Evolutionary conservation across 1,140 invertebrate species (phyloP), one percentile per base, ranked within the genome.

Genomic region (Solenopsis fugax): DNA sequence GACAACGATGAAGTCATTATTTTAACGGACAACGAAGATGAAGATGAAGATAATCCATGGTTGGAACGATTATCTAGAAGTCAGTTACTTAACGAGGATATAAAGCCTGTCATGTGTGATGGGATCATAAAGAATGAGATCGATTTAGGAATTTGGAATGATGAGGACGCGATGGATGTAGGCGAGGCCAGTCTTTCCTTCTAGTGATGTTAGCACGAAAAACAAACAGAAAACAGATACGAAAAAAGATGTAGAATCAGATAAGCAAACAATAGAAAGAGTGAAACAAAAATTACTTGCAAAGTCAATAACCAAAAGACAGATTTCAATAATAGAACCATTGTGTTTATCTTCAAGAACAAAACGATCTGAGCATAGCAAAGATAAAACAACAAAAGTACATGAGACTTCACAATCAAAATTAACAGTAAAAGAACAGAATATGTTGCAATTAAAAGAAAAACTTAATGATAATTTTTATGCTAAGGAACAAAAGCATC

Each of bases 11-110:
- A 89, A 29, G 24, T 93, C 21, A 92, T 93, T 54, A 82, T 88
- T 45, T 45, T 93, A 37, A 69, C 90, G 0, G 92, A 93, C 45
- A 92, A 89, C 7, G 92, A 93, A 50, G 90, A 93, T n/a, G 92
- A 93, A 12, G 85, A 90, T n/a, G 92, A 93, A 9, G 85, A 90
- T 41, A 76, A 90, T 52, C 85, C 87, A 29, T 90, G 88, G 85
- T 64, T 92, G 4, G 16, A 86, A 6, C 65, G 67, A 81, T 86
- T 87, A 64, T 92, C 91, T 7, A 69, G 84, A 37, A 91, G 91
- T 72, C 91, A 92, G 54, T 34, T 64, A 12, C 2, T 91, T 1
- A 92, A 82, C 6, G 91, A 92, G 9, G 56, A 81, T 6, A 34
- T 60, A 58, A 48, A 87, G 21, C 45, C 56, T 52, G 48, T 71